Percentiles rank a stretch among this genome's conserved stretches.
These are phyloP conservation scores for Leptopilina drosophilae DNA, from an alignment of 2,888 invertebrate species.

Conservation along the genomic window DNA sequence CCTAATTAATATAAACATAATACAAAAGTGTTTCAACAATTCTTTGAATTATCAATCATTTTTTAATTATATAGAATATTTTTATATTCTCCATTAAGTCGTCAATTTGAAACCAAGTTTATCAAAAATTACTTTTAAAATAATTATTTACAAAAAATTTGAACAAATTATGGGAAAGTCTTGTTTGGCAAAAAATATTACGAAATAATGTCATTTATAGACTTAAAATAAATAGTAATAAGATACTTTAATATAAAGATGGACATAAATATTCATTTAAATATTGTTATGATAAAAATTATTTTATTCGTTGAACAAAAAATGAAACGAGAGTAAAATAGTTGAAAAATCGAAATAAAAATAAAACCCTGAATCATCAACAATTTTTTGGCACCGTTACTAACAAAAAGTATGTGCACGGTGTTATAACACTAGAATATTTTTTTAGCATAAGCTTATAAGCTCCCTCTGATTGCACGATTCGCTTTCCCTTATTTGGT, in stretches of 20 bases:
- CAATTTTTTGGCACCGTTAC: slow-evolving; percentile 7
- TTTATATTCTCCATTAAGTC: too few relatives aligned
- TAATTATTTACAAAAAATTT: background rate
- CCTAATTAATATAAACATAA: too few relatives aligned
- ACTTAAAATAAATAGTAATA: too few relatives aligned
- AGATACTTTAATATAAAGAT: too few relatives aligned
- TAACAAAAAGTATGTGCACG: slow-evolving; percentile 8
- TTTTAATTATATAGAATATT: too few relatives aligned
- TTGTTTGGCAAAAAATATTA: too few relatives aligned
- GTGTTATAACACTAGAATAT: background rate
- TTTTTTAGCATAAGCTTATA: slow-evolving; percentile 2
- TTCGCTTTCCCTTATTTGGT: slow-evolving; percentile 8
- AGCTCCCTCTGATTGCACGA: slow-evolving; percentile 4
- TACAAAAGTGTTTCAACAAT: too few relatives aligned
- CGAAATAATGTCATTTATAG: too few relatives aligned
- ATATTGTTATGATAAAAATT: background rate
- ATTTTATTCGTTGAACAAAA: too few relatives aligned
- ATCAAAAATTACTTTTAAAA: background rate
- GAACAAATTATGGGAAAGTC: background rate
- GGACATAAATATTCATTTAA: too few relatives aligned
- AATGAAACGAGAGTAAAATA: background rate
- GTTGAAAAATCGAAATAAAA: background rate
- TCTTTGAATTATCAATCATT: too few relatives aligned
- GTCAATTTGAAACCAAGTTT: too few relatives aligned
- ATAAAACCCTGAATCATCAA: background rate